These are phyloP conservation scores for Mythimna vitellina DNA, from an alignment of 2,888 invertebrate genomes.

Conservation along the genomic window DNA sequence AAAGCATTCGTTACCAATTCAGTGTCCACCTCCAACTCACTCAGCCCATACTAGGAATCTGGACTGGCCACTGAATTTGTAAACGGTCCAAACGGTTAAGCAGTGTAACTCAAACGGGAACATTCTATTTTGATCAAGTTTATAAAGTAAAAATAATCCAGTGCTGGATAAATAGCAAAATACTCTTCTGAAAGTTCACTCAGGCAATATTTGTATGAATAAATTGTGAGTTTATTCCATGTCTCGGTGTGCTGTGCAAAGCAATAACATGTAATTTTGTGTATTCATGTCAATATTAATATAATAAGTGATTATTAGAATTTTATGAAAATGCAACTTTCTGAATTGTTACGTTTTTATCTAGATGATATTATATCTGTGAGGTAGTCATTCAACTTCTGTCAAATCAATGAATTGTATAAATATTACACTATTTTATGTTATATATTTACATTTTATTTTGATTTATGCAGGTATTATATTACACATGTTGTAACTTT, in stretches of 20 bases:
- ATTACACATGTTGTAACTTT: neutral
- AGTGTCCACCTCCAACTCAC: slow-evolving; percentile 35
- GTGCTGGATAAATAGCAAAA: slow-evolving; percentile 1
- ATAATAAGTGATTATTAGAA: slow-evolving; percentile 16
- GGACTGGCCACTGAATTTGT: slow-evolving; percentile 57
- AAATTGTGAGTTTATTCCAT: neutral
- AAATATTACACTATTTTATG: neutral
- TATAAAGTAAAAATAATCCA: slow-evolving; percentile 15
- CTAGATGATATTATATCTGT: slow-evolving; percentile 16
- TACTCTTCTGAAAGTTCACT: slow-evolving; percentile 27
- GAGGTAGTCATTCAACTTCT: slow-evolving; percentile 11
- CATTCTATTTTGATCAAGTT: slow-evolving; percentile 43
- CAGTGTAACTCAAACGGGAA: slow-evolving; percentile 39
- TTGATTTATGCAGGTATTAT: slow-evolving; percentile 11
- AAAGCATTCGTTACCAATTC: slow-evolving; percentile 56
- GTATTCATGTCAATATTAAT: slow-evolving; percentile 11
- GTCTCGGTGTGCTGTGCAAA: slow-evolving; percentile 13
- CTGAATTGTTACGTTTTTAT: neutral
- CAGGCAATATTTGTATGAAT: slow-evolving; percentile 1
- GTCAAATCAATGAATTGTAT: neutral
- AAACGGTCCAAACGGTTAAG: slow-evolving; percentile 36
- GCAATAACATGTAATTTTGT: slow-evolving; percentile 13
- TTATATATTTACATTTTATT: slow-evolving; percentile 11
- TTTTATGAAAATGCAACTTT: slow-evolving; percentile 8
- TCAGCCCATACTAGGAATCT: slow-evolving; percentile 13